phyloP scores from a whole-genome alignment of 2,888 invertebrate species.

The Rugalucina vietnamica region DNA sequence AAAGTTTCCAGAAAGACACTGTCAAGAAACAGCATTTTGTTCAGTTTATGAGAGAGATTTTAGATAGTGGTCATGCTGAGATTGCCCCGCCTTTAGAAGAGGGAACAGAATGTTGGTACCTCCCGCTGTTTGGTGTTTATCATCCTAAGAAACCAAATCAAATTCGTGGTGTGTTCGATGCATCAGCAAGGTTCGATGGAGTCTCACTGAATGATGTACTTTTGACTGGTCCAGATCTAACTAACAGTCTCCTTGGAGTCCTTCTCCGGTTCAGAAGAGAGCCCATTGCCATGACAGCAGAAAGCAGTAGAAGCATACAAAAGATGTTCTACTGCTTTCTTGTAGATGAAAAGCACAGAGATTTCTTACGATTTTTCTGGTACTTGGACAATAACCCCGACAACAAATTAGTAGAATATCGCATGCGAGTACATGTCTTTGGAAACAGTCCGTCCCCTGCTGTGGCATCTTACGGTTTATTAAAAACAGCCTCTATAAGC shows the following conservation, averaged over 20 bases:
- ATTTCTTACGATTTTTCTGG: not conserved
- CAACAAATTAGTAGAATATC: conserved; percentile 33
- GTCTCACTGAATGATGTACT: conserved; percentile 39
- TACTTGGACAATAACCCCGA: conserved; percentile 14
- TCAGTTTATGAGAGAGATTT: conserved; percentile 42
- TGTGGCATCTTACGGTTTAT: conserved; percentile 16
- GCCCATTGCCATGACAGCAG: conserved; percentile 38
- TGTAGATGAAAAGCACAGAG: not conserved
- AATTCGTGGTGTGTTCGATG: conserved; percentile 35
- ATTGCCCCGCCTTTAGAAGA: conserved; percentile 30
- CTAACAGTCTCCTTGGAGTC: conserved; percentile 49
- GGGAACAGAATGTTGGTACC: conserved; percentile 22
- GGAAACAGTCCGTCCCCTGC: conserved; percentile 1
- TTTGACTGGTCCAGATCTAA: conserved; percentile 48
- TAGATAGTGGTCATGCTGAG: conserved; percentile 34
- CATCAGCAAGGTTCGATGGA: conserved; percentile 32
- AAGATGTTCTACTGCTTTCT: conserved; percentile 49
- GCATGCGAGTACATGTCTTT: conserved; percentile 27
- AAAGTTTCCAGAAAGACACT: conserved; percentile 15
- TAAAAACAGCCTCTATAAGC: too few relatives aligned
- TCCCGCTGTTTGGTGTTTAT: conserved; percentile 7
- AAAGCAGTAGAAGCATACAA: too few relatives aligned
- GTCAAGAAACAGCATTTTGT: conserved; percentile 36
- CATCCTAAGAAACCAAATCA: not conserved
- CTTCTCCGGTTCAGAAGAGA: conserved; percentile 39